A percentile compares a stretch with the other conserved stretches of the same genome.
Conservation (phyloP, 1,140 invertebrate genomes). For the Pantala flavescens region DNA sequence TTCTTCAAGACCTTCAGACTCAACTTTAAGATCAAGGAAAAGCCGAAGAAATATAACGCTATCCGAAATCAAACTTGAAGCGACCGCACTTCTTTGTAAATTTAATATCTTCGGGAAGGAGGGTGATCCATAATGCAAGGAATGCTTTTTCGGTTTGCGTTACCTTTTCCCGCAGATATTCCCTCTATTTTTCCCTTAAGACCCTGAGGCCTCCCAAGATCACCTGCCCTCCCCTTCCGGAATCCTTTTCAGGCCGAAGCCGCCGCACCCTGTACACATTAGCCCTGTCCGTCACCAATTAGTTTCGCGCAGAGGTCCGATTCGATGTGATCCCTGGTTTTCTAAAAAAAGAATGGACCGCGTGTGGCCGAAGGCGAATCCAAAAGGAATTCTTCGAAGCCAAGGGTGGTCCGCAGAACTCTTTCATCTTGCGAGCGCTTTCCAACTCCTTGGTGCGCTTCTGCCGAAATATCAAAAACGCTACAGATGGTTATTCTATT, state of each 20-base stretch:
- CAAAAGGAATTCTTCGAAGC: background rate
- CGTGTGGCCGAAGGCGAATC: background rate
- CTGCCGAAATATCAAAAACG: background rate
- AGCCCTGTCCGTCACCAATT: constrained; percentile 2
- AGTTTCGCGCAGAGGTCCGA: background rate
- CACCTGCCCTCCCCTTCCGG: background rate
- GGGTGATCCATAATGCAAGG: too few species aligned
- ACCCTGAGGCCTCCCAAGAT: background rate
- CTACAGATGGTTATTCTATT: too few species aligned
- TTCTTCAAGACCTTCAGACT: too few species aligned
- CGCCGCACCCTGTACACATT: background rate
- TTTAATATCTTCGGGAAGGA: too few species aligned
- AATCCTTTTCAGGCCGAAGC: background rate
- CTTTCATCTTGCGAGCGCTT: background rate
- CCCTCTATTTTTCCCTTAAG: too few species aligned
- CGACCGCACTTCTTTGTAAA: too few species aligned
- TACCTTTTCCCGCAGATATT: too few species aligned
- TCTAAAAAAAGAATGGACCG: background rate
- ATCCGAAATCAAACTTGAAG: too few species aligned
- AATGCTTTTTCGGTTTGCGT: too few species aligned
- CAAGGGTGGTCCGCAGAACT: background rate
- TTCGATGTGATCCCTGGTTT: constrained; percentile 5
- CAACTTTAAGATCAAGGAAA: too few species aligned
- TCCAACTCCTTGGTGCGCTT: background rate
- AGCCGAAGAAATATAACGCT: too few species aligned